phyloP scores from a whole-genome alignment of 2,113 vertebrate species.

The Sitta europaea region DNA sequence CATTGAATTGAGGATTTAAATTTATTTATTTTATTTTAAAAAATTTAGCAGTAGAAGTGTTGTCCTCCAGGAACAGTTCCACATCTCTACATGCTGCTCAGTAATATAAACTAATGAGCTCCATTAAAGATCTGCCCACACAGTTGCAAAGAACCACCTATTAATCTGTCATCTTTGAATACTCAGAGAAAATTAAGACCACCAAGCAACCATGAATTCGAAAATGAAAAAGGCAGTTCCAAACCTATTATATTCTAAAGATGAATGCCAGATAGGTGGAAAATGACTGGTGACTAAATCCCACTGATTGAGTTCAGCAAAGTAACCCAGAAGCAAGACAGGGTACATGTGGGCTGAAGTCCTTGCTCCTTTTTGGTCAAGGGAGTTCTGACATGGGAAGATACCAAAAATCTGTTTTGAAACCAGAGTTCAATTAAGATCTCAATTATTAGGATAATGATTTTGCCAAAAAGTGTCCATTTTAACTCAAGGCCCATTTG shows the following conservation, averaged over 20 bases:
- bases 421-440: not conserved
- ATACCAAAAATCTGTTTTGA: not conserved
- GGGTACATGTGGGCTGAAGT: not conserved
- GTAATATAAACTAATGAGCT: slow-evolving; percentile 71
- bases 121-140: slow-evolving; percentile 60
- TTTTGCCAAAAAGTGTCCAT: not conserved
- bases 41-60: not conserved
- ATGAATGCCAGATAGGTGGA: not conserved
- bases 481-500: not conserved
- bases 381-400: not conserved
- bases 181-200: slow-evolving; percentile 37
- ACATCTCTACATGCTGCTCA: not conserved
- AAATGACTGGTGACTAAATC: not conserved
- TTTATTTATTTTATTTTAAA: not conserved
- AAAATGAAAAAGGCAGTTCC: slow-evolving; percentile 25
- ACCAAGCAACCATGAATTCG: not conserved
- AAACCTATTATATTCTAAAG: not conserved
- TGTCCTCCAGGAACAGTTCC: slow-evolving; percentile 31
- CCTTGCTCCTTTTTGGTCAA: not conserved
- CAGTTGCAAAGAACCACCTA: slow-evolving; percentile 54
- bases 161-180: slow-evolving; percentile 53
- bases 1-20: not conserved
- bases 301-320: not conserved
- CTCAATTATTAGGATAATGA: not conserved
- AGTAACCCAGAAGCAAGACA: not conserved